Evolutionary conservation across 2,888 invertebrate genomes (phyloP).

Genomic region (Sicus ferrugineus): DNA sequence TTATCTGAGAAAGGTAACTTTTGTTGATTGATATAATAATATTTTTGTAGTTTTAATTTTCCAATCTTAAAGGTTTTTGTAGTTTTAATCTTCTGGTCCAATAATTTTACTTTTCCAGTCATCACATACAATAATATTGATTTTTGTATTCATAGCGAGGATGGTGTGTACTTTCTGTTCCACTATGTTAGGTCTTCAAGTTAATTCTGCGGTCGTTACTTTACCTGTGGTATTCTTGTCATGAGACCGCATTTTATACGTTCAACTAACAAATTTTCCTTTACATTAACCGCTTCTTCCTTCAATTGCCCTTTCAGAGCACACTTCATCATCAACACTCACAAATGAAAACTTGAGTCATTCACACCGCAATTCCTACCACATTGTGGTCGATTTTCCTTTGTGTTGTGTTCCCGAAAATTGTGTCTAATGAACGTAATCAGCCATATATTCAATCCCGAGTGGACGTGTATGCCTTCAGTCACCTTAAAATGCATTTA

Average conservation of each 20-base stretch:
- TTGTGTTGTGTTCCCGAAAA: no score
- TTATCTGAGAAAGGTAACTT: no score
- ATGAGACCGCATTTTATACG: neutral
- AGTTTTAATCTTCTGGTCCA: no score
- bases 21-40: no score
- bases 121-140: no score
- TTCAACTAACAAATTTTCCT: slow-evolving; percentile 1
- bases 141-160: no score
- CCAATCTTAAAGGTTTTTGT: no score
- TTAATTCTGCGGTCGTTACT: neutral
- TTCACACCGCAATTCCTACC: neutral
- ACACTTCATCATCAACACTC: neutral
- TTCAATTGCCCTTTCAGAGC: neutral
- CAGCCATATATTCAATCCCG: slow-evolving; percentile 6
- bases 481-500: neutral
- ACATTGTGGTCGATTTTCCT: neutral
- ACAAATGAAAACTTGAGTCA: neutral
- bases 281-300: slow-evolving; percentile 1
- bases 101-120: no score
- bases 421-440: no score
- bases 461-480: neutral
- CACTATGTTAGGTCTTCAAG: neutral
- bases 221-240: neutral
- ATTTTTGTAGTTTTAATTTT: no score
- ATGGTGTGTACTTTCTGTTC: no score